A percentile compares a stretch with the other conserved stretches of the same genome.
Evolutionary conservation across 2,113 vertebrate genomes (phyloP).

Genomic region (Sebastes schlegelii): DNA sequence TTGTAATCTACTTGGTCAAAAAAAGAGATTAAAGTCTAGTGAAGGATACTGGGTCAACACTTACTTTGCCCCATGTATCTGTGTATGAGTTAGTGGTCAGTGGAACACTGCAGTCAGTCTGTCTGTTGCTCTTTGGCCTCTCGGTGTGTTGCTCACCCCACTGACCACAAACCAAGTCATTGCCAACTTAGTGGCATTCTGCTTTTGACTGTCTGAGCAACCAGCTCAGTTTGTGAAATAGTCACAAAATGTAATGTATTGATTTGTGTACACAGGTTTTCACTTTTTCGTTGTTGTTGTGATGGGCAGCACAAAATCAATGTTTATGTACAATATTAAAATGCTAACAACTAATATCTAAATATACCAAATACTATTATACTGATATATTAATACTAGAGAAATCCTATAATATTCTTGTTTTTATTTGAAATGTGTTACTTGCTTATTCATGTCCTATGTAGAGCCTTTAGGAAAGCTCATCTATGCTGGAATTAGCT

Average conservation of each 20-base stretch:
- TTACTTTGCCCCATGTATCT: background rate
- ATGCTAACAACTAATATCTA: background rate
- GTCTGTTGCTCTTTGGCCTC: conserved; percentile 3
- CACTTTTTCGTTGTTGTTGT: too few relatives aligned
- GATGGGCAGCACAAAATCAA: too few relatives aligned
- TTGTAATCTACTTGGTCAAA: background rate
- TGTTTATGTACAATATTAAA: too few relatives aligned
- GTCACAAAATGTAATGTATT: too few relatives aligned
- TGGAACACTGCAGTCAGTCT: background rate
- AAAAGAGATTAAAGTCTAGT: background rate
- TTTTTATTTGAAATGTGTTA: background rate
- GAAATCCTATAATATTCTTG: background rate
- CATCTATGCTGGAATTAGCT: background rate
- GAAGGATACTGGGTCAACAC: background rate
- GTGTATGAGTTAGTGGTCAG: background rate
- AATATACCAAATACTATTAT: background rate
- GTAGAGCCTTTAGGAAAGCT: background rate
- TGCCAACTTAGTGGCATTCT: background rate
- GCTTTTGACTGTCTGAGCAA: background rate
- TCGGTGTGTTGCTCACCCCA: background rate
- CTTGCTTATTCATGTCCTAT: background rate
- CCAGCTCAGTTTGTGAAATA: too few relatives aligned
- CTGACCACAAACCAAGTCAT: conserved; percentile 12
- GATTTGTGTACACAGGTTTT: too few relatives aligned
- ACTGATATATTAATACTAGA: background rate